A percentile compares a stretch with the other conserved stretches of the same genome.
Conservation (phyloP, 2,797 vertebrate genomes). For the Hypotaenidia philippensis region DNA sequence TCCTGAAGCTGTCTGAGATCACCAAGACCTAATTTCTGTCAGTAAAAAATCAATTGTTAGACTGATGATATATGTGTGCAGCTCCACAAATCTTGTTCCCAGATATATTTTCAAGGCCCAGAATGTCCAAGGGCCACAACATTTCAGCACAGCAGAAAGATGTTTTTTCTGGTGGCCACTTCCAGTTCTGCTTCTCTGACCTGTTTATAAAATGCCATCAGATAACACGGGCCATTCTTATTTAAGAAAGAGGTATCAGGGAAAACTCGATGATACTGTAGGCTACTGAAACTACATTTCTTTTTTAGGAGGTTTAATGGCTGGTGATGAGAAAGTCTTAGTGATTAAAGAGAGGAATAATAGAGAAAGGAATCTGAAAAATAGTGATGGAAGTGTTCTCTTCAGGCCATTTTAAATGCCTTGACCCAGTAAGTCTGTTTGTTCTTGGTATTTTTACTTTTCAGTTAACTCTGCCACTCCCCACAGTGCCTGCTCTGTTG, state of each 20-base stretch:
- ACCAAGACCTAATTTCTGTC: conserved; percentile 15
- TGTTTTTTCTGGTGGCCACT: neutral
- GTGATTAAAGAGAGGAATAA: neutral
- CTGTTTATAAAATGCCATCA: neutral
- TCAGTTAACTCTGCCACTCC: neutral
- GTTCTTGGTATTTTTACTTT: neutral
- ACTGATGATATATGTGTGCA: neutral
- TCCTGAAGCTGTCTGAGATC: conserved; percentile 26
- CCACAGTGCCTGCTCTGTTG: neutral
- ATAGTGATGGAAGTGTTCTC: neutral
- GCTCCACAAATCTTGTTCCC: neutral
- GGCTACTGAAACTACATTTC: neutral
- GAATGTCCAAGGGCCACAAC: neutral
- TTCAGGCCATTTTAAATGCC: neutral
- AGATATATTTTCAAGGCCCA: neutral
- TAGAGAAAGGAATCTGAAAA: neutral
- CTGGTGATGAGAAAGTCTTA: neutral
- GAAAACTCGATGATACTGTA: neutral
- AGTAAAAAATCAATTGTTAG: neutral
- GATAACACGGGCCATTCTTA: neutral
- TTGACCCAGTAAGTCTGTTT: neutral
- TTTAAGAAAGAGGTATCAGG: neutral
- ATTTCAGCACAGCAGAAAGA: neutral
- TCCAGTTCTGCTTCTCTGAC: neutral
- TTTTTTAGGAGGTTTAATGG: neutral